phyloP scores from a whole-genome alignment of 2,888 invertebrate genomes.

The Bellardia pandia region DNA sequence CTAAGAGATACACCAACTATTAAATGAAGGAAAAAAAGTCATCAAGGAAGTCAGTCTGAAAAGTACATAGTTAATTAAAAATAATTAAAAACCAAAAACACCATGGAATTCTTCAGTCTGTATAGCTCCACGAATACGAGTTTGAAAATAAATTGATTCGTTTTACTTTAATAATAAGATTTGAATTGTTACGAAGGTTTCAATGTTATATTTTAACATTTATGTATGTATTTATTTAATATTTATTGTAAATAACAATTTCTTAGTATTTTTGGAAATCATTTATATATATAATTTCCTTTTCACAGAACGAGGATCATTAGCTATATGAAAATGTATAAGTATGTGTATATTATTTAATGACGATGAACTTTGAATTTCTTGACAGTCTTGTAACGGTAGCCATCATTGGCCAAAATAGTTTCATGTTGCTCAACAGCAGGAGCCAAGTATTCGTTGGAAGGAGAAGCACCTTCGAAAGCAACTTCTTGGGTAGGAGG shows the following conservation, averaged over 20 bases:
- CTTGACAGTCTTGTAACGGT: slow-evolving; percentile 75
- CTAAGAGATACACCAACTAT: too few relatives aligned
- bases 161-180: too few relatives aligned
- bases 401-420: slow-evolving; percentile 64
- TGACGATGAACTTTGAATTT: slow-evolving; percentile 68
- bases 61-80: too few relatives aligned
- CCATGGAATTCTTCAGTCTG: too few relatives aligned
- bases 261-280: not conserved
- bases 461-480: slow-evolving; percentile 26
- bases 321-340: slow-evolving; percentile 4
- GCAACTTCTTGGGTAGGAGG: slow-evolving; percentile 74
- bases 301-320: slow-evolving; percentile 13
- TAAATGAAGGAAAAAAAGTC: too few relatives aligned
- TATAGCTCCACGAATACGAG: too few relatives aligned
- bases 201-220: slow-evolving; percentile 4
- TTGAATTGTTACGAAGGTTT: too few relatives aligned
- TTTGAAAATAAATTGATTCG: too few relatives aligned
- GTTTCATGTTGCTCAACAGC: slow-evolving; percentile 46
- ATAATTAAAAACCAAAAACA: too few relatives aligned
- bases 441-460: slow-evolving; percentile 61
- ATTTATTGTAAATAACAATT: not conserved
- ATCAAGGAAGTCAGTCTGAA: too few relatives aligned
- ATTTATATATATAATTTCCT: not conserved
- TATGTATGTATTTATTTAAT: not conserved
- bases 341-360: slow-evolving; percentile 29